Evolutionary conservation across 2,888 invertebrate genomes (phyloP).

Genomic region (Tetanocera ferruginea): DNA sequence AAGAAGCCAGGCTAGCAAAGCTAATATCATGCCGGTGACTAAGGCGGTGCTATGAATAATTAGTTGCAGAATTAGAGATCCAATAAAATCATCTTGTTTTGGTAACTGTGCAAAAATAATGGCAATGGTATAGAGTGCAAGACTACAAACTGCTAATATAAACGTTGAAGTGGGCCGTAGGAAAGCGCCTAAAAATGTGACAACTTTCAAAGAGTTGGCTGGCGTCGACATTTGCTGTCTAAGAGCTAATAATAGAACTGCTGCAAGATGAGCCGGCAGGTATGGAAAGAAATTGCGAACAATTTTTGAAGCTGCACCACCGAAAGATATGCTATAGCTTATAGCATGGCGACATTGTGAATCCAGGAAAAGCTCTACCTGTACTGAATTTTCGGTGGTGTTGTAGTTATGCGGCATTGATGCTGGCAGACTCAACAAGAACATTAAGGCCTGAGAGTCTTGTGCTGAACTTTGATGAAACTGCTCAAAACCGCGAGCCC

Average conservation of each 20-base stretch:
- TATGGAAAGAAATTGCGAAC: not conserved
- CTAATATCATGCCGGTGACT: constrained; percentile 54
- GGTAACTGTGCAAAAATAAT: not conserved
- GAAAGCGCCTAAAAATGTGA: not conserved
- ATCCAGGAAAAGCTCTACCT: constrained; percentile 77
- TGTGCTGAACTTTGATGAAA: constrained; percentile 67
- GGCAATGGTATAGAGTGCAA: not conserved
- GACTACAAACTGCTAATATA: not conserved
- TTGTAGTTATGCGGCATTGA: constrained; percentile 71
- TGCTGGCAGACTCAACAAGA: constrained; percentile 71
- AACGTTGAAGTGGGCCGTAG: not conserved
- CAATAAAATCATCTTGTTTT: not conserved
- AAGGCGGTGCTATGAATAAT: constrained; percentile 61
- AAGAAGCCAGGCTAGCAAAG: constrained; percentile 52
- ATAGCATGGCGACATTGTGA: constrained; percentile 80
- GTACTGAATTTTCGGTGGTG: constrained; percentile 69
- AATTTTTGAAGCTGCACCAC: not conserved
- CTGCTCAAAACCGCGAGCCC: constrained; percentile 76
- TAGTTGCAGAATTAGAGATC: constrained; percentile 55
- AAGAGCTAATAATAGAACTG: not conserved
- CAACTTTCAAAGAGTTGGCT: not conserved
- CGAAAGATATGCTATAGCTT: constrained; percentile 69
- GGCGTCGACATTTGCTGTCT: not conserved
- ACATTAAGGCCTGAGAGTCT: not conserved
- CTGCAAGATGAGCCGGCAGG: constrained; percentile 8